Conservation (phyloP, 2,797 vertebrate genomes). For the Lophius americanus region DNA sequence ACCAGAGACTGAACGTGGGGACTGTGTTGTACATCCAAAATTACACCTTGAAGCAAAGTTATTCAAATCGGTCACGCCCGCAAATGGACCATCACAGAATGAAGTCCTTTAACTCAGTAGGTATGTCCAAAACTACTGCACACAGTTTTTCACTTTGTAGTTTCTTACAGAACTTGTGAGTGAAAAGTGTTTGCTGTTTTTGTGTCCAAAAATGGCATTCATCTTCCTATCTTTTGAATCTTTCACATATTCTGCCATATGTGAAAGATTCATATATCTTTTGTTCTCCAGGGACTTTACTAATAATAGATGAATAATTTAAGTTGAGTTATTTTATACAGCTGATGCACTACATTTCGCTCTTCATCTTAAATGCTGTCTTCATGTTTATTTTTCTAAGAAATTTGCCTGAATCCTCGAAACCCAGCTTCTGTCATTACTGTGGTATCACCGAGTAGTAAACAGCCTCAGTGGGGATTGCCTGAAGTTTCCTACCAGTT, state of each 20-base stretch:
- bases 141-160: neutral
- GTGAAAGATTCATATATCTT: too few relatives aligned
- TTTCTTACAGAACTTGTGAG: neutral
- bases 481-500: conserved; percentile 88
- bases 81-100: conserved; percentile 84
- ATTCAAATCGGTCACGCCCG: conserved; percentile 84
- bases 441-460: conserved; percentile 85
- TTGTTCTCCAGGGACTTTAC: too few relatives aligned
- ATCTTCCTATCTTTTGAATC: neutral
- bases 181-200: too few relatives aligned
- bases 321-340: too few relatives aligned
- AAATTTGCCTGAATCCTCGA: conserved; percentile 89
- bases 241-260: neutral
- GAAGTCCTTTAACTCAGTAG: conserved; percentile 84
- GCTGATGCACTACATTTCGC: too few relatives aligned
- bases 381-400: conserved; percentile 66
- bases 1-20: conserved; percentile 85
- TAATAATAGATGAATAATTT: too few relatives aligned
- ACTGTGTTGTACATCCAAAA: conserved; percentile 88
- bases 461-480: conserved; percentile 89
- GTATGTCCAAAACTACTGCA: conserved; percentile 73
- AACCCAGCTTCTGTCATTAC: conserved; percentile 85
- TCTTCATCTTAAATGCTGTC: neutral
- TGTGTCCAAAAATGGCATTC: too few relatives aligned
- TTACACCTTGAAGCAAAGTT: conserved; percentile 87